Evolutionary conservation across 2,888 invertebrate genomes (phyloP).

Genomic region (Dorcus parallelipipedus): DNA sequence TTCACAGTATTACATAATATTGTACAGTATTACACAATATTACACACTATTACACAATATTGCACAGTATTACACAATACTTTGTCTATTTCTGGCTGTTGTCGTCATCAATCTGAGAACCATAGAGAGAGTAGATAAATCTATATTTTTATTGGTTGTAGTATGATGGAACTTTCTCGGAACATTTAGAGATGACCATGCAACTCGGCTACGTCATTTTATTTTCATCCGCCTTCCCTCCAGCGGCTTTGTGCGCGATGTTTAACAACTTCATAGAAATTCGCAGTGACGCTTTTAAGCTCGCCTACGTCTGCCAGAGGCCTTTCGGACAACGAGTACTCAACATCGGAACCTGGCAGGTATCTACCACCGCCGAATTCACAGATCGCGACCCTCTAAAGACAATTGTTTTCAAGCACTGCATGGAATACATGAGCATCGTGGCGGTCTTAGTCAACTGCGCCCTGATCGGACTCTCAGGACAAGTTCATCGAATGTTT

Average conservation of each 20-base stretch:
- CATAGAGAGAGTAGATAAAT: too few species aligned
- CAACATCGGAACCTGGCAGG: slow-evolving; percentile 92
- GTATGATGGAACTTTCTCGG: slow-evolving; percentile 95
- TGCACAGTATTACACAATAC: too few species aligned
- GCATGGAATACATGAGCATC: slow-evolving; percentile 88
- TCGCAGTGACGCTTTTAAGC: slow-evolving; percentile 91
- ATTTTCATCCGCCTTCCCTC: slow-evolving; percentile 94
- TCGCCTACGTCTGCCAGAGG: slow-evolving; percentile 90
- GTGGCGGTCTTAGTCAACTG: slow-evolving; percentile 94
- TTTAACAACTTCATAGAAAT: slow-evolving; percentile 93
- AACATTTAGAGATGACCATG: slow-evolving; percentile 96
- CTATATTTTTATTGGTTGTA: slow-evolving; percentile 46
- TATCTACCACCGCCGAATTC: slow-evolving; percentile 40
- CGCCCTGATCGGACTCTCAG: slow-evolving; percentile 89
- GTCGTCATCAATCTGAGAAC: too few species aligned
- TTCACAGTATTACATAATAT: too few species aligned
- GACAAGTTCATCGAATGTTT: slow-evolving; percentile 84
- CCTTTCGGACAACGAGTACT: slow-evolving; percentile 90
- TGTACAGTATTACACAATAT: too few species aligned
- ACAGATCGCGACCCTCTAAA: too few species aligned
- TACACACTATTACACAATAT: too few species aligned
- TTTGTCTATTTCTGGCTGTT: too few species aligned
- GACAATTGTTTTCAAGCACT: slow-evolving; percentile 60
- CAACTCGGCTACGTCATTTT: slow-evolving; percentile 96
- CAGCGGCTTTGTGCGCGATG: slow-evolving; percentile 89